phyloP scores from a whole-genome alignment of 2,113 vertebrate genomes.

The Tychaedon coryphoeus region DNA sequence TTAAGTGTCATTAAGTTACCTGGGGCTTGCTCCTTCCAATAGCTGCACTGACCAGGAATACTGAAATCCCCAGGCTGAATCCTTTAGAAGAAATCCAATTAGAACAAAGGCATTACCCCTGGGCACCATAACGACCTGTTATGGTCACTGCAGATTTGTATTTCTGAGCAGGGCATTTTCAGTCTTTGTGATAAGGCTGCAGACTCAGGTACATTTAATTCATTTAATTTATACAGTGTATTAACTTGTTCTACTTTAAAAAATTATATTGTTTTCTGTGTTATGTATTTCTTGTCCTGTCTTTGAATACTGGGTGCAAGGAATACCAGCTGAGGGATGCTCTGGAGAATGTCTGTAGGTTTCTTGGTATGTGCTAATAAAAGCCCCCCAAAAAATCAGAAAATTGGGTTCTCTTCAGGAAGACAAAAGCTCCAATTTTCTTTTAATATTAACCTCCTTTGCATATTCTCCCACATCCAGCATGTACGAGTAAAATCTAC shows the following conservation, averaged over 20 bases:
- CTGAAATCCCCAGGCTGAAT: neutral
- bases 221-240: neutral
- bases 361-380: neutral
- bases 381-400: neutral
- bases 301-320: neutral
- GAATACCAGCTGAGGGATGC: neutral
- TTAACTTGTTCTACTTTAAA: neutral
- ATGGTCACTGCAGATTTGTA: fast-evolving
- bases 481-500: neutral
- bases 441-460: neutral
- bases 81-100: neutral
- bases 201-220: neutral
- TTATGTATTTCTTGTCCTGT: neutral
- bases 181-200: neutral
- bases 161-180: neutral
- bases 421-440: neutral
- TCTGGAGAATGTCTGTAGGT: neutral
- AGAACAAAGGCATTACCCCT: neutral
- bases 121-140: neutral
- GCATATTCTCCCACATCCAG: neutral
- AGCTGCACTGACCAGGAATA: neutral
- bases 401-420: neutral
- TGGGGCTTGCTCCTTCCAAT: neutral
- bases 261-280: neutral
- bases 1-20: neutral